Conservation (phyloP, 2,797 vertebrate species). For the Xiphophorus birchmanni region DNA sequence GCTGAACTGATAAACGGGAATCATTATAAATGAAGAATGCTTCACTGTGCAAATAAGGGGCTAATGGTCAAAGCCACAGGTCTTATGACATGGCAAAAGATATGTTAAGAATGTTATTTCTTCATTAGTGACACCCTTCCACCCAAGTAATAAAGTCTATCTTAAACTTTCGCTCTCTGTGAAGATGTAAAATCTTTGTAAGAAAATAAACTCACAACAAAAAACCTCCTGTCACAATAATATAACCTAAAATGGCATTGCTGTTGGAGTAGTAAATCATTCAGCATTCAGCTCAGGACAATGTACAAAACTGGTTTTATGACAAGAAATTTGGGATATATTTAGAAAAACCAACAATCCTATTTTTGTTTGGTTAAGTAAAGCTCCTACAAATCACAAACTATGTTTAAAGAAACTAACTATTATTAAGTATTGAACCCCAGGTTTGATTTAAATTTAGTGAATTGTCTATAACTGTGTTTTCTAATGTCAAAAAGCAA, state of each 20-base stretch:
- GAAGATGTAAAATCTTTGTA: background rate
- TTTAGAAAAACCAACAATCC: background rate
- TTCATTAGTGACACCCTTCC: conserved; percentile 11
- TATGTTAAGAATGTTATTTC: conserved; percentile 37
- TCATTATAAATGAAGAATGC: conserved; percentile 24
- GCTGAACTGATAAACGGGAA: conserved; percentile 6
- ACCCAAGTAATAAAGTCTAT: background rate
- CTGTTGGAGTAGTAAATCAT: conserved; percentile 2
- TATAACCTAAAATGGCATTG: conserved; percentile 3
- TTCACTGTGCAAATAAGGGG: conserved; percentile 9
- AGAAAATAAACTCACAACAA: conserved; percentile 12
- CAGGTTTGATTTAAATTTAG: background rate
- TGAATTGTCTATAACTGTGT: background rate
- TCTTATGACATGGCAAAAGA: conserved; percentile 64
- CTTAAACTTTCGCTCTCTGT: conserved; percentile 47
- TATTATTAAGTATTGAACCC: background rate
- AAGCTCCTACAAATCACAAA: too few species aligned
- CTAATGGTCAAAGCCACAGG: conserved; percentile 24
- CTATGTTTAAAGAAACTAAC: background rate
- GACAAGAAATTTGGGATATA: background rate
- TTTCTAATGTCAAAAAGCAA: background rate
- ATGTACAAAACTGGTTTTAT: conserved; percentile 2
- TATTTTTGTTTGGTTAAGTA: background rate
- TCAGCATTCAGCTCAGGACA: conserved; percentile 3
- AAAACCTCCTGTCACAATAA: background rate